Evolutionary conservation across 2,797 vertebrate genomes (phyloP).

Genomic region (Macrochelys suwanniensis): DNA sequence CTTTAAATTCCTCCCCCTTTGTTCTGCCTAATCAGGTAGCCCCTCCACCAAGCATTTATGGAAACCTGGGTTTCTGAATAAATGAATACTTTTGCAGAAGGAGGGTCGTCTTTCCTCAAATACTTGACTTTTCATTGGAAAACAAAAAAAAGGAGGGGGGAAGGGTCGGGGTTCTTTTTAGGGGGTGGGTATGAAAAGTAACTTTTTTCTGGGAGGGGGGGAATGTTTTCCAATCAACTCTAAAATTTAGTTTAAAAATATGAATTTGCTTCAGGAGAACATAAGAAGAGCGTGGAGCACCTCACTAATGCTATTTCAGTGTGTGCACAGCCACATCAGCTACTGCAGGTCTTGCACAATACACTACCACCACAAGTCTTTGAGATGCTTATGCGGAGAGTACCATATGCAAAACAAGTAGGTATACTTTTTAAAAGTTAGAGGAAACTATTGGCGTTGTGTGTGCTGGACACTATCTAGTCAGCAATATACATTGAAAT

Average conservation of each 20-base stretch:
- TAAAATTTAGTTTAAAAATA: background rate
- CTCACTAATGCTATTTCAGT: slow-evolving; percentile 61
- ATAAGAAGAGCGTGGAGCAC: slow-evolving; percentile 58
- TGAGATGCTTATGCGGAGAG: slow-evolving; percentile 67
- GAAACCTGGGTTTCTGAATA: background rate
- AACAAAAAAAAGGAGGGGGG: background rate
- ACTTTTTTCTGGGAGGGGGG: background rate
- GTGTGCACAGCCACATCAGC: slow-evolving; percentile 57
- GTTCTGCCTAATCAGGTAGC: background rate
- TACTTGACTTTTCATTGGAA: background rate
- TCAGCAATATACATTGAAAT: background rate
- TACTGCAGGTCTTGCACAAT: slow-evolving; percentile 63
- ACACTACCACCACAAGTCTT: slow-evolving; percentile 68
- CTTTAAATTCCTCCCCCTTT: background rate
- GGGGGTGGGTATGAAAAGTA: background rate
- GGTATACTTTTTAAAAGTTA: background rate
- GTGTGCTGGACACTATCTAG: too few species aligned
- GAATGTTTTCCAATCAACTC: background rate
- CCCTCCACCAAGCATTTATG: background rate
- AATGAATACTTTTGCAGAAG: background rate
- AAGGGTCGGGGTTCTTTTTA: background rate
- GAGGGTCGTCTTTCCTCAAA: background rate
- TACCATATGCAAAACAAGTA: slow-evolving; percentile 72
- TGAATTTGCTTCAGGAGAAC: slow-evolving; percentile 62
- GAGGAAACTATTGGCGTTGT: background rate